Evolutionary conservation across 2,888 invertebrate genomes (phyloP).

Genomic region (Bimastos eiseni): DNA sequence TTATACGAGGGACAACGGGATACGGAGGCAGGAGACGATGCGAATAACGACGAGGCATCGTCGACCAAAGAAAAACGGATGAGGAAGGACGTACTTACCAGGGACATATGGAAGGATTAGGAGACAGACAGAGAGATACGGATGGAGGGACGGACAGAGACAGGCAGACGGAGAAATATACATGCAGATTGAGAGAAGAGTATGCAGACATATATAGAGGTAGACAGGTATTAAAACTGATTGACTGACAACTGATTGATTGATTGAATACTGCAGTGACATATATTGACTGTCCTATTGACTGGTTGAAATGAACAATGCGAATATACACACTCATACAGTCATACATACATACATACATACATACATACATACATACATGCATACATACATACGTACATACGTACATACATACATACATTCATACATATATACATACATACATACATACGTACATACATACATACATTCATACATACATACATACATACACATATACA

Average conservation of each 20-base stretch:
- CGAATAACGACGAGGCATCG: not conserved
- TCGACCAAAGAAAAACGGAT: not conserved
- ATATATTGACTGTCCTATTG: too few relatives aligned
- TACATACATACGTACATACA: too few relatives aligned
- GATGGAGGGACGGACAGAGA: not conserved
- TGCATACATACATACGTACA: too few relatives aligned
- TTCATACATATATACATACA: too few relatives aligned
- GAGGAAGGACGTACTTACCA: not conserved
- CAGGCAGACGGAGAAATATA: not conserved
- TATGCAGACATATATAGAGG: not conserved
- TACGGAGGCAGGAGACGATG: not conserved
- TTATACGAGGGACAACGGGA: not conserved
- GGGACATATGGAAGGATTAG: not conserved
- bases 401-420: too few relatives aligned
- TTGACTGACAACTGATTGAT: too few relatives aligned
- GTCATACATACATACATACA: too few relatives aligned
- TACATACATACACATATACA: not conserved
- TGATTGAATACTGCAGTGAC: too few relatives aligned
- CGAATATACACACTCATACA: too few relatives aligned
- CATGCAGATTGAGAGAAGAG: not conserved
- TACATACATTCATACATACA: too few relatives aligned
- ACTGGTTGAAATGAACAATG: too few relatives aligned
- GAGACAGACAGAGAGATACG: not conserved
- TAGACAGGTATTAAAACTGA: not conserved
- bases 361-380: too few relatives aligned